phyloP scores from a whole-genome alignment of 2,888 invertebrate species.

The Megaustenia siamemsis region DNA sequence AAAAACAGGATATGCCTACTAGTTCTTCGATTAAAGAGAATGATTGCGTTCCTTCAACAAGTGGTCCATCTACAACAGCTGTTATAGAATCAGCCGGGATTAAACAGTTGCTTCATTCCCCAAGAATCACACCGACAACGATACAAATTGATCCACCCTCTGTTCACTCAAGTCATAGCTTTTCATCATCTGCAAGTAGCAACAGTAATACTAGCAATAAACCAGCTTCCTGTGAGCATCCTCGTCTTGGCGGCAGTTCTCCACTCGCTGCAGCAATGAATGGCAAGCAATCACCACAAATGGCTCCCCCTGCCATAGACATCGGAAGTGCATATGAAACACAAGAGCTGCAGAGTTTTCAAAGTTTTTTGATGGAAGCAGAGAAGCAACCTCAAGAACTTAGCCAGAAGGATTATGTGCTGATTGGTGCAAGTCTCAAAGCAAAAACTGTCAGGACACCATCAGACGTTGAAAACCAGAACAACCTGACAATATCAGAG shows the following conservation, averaged over 20 bases:
- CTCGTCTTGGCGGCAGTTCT: not conserved
- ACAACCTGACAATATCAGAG: slow-evolving; percentile 43
- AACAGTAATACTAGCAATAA: not conserved
- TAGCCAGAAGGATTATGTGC: not conserved
- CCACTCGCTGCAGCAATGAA: no score
- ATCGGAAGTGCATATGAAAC: not conserved
- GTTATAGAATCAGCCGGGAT: not conserved
- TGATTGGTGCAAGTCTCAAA: not conserved
- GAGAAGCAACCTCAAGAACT: not conserved
- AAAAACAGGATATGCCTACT: not conserved
- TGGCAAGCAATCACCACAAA: not conserved
- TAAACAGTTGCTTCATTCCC: not conserved
- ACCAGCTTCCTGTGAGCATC: not conserved
- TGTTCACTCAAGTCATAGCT: slow-evolving; percentile 15
- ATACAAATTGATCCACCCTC: slow-evolving; percentile 47
- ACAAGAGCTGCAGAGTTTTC: not conserved
- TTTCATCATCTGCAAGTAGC: not conserved
- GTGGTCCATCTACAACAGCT: not conserved
- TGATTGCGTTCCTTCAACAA: not conserved
- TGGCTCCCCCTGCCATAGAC: not conserved
- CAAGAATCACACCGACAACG: slow-evolving; percentile 33
- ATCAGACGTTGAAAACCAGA: slow-evolving; percentile 51
- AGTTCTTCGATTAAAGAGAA: no score
- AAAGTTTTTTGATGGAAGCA: not conserved
- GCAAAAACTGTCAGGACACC: slow-evolving; percentile 45